A percentile compares a stretch with the other conserved stretches of the same genome.
These are phyloP conservation scores for Colistium nudipinnis DNA, from an alignment of 2,113 vertebrate species.

Conservation along the genomic window DNA sequence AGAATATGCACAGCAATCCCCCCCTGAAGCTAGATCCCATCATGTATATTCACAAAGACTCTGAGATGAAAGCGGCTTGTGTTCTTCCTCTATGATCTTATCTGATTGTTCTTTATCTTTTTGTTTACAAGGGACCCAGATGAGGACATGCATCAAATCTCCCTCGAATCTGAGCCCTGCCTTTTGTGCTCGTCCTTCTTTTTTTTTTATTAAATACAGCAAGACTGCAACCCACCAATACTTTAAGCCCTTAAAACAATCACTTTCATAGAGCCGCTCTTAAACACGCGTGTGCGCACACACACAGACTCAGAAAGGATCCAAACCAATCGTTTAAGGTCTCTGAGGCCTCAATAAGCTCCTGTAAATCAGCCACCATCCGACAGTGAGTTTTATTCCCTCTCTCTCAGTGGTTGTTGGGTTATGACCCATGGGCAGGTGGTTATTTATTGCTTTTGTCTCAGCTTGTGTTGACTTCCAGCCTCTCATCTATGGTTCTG, in stretches of 20 bases:
- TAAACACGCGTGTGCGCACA: slow-evolving; percentile 22
- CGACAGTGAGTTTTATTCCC: slow-evolving; percentile 67
- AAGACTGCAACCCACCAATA: slow-evolving; percentile 46
- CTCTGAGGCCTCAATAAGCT: slow-evolving; percentile 69
- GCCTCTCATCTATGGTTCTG: slow-evolving; percentile 62
- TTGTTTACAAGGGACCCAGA: slow-evolving; percentile 66
- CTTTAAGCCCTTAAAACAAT: slow-evolving; percentile 62
- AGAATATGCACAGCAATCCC: slow-evolving; percentile 30
- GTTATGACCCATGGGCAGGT: slow-evolving; percentile 71
- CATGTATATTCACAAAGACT: slow-evolving; percentile 48
- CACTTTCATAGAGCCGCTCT: slow-evolving; percentile 31
- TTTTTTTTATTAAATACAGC: slow-evolving; percentile 56
- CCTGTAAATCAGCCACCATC: slow-evolving; percentile 78
- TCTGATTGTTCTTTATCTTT: slow-evolving; percentile 71
- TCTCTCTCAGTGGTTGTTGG: slow-evolving; percentile 66
- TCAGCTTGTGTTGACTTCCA: slow-evolving; percentile 67
- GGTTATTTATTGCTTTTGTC: slow-evolving; percentile 79
- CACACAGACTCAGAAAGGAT: slow-evolving; percentile 27
- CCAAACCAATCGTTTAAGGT: slow-evolving; percentile 66
- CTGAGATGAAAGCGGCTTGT: slow-evolving; percentile 63
- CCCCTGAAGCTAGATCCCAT: slow-evolving; percentile 40
- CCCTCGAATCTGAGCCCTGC: slow-evolving; percentile 45
- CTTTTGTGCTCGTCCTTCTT: neutral
- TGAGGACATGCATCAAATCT: slow-evolving; percentile 64
- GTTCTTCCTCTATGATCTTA: slow-evolving; percentile 62